A percentile compares a stretch with the other conserved stretches of the same genome.
phyloP scores from a whole-genome alignment of 2,888 invertebrate species.

The Drosophila borborema region DNA sequence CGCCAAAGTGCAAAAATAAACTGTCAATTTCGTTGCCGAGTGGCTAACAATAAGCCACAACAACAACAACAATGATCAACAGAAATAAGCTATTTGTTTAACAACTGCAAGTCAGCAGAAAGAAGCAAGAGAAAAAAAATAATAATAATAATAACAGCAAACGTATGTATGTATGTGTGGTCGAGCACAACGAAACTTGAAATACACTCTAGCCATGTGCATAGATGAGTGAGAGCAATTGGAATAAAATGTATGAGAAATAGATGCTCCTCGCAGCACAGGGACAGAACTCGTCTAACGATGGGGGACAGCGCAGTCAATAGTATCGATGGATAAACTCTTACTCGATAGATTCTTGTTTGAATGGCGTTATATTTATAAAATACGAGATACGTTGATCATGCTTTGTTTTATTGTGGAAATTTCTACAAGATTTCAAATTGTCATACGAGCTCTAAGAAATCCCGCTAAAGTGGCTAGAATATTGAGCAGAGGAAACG shows the following conservation, averaged over 20 bases:
- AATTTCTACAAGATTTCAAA: too few species aligned
- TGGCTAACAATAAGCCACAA: constrained; percentile 71
- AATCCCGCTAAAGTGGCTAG: too few species aligned
- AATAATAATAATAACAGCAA: constrained; percentile 7
- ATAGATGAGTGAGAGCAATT: not conserved
- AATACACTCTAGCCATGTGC: constrained; percentile 20
- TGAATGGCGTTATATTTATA: too few species aligned
- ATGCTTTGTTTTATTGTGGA: too few species aligned
- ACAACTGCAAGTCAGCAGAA: constrained; percentile 80
- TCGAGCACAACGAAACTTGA: constrained; percentile 2
- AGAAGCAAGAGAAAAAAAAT: constrained; percentile 17
- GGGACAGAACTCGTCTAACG: not conserved
- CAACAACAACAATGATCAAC: constrained; percentile 42
- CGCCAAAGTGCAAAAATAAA: constrained; percentile 73
- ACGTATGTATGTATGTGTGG: not conserved
- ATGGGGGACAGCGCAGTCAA: not conserved
- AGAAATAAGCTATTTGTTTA: constrained; percentile 78
- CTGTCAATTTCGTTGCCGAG: constrained; percentile 75
- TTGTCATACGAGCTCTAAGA: too few species aligned
- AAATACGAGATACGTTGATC: too few species aligned
- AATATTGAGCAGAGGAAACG: too few species aligned
- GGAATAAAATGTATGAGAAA: not conserved
- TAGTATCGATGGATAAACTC: not conserved
- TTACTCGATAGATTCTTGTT: not conserved
- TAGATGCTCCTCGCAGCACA: too few species aligned